Evolutionary conservation across 2,113 vertebrate genomes (phyloP), one percentile per base, ranked within the genome.

Genomic region (Chrysochloris asiatica): DNA sequence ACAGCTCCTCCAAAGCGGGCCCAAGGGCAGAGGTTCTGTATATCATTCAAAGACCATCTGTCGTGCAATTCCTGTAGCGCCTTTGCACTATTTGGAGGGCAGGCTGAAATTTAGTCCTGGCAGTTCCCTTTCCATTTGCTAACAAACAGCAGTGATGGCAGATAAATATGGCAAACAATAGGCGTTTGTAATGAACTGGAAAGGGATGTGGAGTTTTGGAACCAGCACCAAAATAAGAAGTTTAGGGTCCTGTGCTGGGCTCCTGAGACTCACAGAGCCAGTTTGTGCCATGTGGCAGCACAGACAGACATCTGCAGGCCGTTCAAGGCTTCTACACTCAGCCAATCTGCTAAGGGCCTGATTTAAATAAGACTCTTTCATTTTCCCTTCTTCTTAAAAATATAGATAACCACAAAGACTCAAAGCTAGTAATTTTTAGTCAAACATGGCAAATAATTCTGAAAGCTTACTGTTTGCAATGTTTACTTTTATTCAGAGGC

Each of bases 41-140:
- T 99, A 99, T 99, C 99, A 99, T 98, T 98, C 97, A 98, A 97
- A 98, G 98, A 99, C 99, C 99, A 99, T 99, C 99, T 99, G 99
- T 99, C 98, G 97, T 97, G 97, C 97, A 98, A 97, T 98, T 98
- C 98, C 97, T 98, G 98, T 94, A 98, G 96, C 97, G 97, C 97
- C 96, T 97, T 97, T 97, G 98, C 97, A 94, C 97, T 97, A 95
- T 98, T 98, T 97, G 88, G 97, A 97, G 98, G 97, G 98, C 97
- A 97, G 96, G 96, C 97, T 97, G 98, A 97, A 98, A 98, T 98
- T 97, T 97, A 97, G 98, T 97, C 98, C 98, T 98, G 98, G 98
- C 98, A 98, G 97, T 97, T 96, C 96, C 95, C 97, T 97, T 96
- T 96, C 97, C 97, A 98, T 98, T 98, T 98, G 98, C 98, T 98